Base-by-base conservation (phyloP, 1,140 invertebrate genomes). In the Nephila pilipes region DNA sequence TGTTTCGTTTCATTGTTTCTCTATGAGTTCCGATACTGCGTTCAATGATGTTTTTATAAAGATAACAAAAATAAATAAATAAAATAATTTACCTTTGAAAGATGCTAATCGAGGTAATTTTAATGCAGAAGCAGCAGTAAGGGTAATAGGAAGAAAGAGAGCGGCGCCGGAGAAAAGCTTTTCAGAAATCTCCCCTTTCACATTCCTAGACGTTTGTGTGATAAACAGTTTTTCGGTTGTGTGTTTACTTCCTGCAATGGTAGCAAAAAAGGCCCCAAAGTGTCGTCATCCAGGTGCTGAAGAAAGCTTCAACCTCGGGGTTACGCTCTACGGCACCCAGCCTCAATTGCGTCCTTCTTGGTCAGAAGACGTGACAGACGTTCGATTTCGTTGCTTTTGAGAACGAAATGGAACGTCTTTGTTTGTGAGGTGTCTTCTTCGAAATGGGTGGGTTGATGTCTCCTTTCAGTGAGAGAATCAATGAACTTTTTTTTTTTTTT, bases 211-310 rank as follows among this genome's bases (percentile, higher is more conserved):
- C 65, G 14, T 10, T 14, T 75, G 4, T 46, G 38, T 46, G 38
- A 46, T 2, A 5, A 46, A 46, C 1, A 46, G 38, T 8, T 8
- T 46, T 46, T 46, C 38, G 1, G 38, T 46, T 2, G 38, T 75
- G 14, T 75, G 65, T 75, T 75, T 75, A 75, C 65, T 75, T 32
- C 65, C 29, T 75, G 12, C 65, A 75, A 29, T 29, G 29, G 65
- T 75, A 32, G 65, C 65, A 75, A 29, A 58, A 46, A 22, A 75
- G 29, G 29, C 25, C 65, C 29, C 29, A 36, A 75, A 75, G 65
- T 75, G 65, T 75, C 65, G 65, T 75, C 65, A 75, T 75, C 29
- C 29, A 75, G 65, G 65, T 75, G 65, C 29, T 75, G 65, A 29
- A 46, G 38, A 46, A 46, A 46, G 38, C 10, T 46, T 46, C 65